Conservation (phyloP, 1,140 invertebrate genomes). For the Danaus melanippus region DNA sequence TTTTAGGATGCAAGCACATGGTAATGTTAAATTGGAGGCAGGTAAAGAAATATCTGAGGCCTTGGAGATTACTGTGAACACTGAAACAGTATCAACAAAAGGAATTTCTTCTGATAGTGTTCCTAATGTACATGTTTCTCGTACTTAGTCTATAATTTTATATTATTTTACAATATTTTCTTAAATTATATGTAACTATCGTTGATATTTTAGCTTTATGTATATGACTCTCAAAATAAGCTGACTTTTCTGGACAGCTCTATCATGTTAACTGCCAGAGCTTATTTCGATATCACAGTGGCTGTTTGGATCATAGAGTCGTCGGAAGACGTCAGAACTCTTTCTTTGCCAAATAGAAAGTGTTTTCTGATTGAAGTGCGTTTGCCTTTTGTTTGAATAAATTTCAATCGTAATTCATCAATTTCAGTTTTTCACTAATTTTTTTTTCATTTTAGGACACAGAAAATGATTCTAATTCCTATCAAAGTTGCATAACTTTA, state of each 20-base stretch:
- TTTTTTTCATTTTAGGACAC: slow-evolving; percentile 26
- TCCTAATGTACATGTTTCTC: not conserved
- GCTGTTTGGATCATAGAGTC: slow-evolving; percentile 49
- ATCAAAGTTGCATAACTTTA: slow-evolving; percentile 37
- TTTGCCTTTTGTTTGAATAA: too few species aligned
- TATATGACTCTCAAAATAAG: slow-evolving; percentile 35
- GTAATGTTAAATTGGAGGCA: slow-evolving; percentile 29
- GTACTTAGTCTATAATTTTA: too few species aligned
- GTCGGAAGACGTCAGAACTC: slow-evolving; percentile 37
- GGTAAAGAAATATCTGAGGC: slow-evolving; percentile 32
- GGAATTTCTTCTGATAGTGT: slow-evolving; percentile 21
- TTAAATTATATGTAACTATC: too few species aligned
- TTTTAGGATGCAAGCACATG: slow-evolving; percentile 25
- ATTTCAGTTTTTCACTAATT: not conserved
- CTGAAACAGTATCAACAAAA: slow-evolving; percentile 12
- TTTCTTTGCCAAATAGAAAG: slow-evolving; percentile 33
- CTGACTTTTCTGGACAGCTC: slow-evolving; percentile 39
- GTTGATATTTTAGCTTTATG: slow-evolving; percentile 37
- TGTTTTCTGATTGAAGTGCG: slow-evolving; percentile 41
- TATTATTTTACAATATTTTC: too few species aligned
- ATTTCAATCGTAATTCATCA: too few species aligned
- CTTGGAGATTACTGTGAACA: slow-evolving; percentile 35
- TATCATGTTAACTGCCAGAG: slow-evolving; percentile 29
- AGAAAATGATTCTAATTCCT: slow-evolving; percentile 24
- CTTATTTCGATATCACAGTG: slow-evolving; percentile 42